Conservation (phyloP, 2,113 vertebrate species). For the Phalacrocorax aristotelis region DNA sequence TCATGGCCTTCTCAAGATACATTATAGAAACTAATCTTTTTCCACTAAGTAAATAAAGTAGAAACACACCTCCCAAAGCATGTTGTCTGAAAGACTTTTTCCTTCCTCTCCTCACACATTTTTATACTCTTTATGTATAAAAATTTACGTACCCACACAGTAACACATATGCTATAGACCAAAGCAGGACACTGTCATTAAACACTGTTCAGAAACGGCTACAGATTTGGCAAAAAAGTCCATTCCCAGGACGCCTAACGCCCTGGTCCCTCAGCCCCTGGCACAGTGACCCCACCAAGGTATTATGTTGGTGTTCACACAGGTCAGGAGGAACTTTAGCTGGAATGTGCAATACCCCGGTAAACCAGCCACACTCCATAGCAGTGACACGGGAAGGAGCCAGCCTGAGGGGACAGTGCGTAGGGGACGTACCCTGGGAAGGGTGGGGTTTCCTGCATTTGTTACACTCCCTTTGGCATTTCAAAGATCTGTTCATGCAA, state of each 20-base stretch:
- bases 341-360: background rate
- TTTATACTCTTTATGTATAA: background rate
- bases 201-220: background rate
- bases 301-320: fast-evolving
- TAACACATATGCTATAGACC: background rate
- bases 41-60: background rate
- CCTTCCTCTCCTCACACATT: background rate
- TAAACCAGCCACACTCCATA: background rate
- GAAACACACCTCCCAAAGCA: background rate
- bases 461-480: background rate
- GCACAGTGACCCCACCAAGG: background rate
- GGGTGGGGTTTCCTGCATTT: background rate
- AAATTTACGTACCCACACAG: background rate
- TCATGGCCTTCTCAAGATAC: background rate
- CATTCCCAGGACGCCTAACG: background rate
- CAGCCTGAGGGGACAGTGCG: background rate
- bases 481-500: background rate
- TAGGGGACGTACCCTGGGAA: background rate
- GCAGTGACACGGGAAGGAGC: fast-evolving
- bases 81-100: background rate
- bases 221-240: background rate
- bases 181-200: background rate
- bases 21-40: background rate
- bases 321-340: background rate
- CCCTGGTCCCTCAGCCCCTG: background rate